phyloP scores from a whole-genome alignment of 1,140 invertebrate species.

The Antheraea mylitta region DNA sequence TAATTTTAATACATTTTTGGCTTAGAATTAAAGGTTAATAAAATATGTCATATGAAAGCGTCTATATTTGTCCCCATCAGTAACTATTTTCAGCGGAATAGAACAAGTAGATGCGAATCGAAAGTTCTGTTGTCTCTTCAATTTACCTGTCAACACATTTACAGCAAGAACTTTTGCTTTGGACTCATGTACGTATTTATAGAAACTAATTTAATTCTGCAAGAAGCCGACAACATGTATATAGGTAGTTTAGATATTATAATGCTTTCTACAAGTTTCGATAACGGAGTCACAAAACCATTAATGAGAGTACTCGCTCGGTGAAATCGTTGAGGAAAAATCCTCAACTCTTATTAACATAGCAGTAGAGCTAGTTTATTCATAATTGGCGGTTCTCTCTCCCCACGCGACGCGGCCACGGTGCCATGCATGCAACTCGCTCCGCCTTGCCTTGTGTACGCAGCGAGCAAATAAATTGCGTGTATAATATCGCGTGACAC shows the following conservation, averaged over 20 bases:
- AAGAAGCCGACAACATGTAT: constrained; percentile 7
- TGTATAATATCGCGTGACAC: constrained; percentile 61
- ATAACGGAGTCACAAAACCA: constrained; percentile 68
- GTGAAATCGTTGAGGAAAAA: constrained; percentile 74
- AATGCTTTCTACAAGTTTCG: constrained; percentile 56
- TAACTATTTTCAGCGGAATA: not conserved
- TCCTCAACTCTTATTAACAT: constrained; percentile 72
- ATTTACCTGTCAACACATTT: constrained; percentile 2
- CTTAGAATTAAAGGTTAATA: not conserved
- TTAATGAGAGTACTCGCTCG: constrained; percentile 64
- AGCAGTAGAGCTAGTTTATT: constrained; percentile 73
- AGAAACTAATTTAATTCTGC: not conserved
- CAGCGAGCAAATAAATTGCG: constrained; percentile 53
- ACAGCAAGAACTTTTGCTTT: not conserved
- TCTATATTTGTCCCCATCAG: not conserved
- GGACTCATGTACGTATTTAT: not conserved
- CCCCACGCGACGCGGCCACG: constrained; percentile 28
- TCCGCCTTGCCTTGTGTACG: constrained; percentile 32
- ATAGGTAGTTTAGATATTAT: constrained; percentile 31
- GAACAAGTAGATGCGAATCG: not conserved
- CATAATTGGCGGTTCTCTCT: constrained; percentile 68
- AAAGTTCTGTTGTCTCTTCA: not conserved
- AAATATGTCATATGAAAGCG: not conserved
- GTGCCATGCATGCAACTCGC: constrained; percentile 42
- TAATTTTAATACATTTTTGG: no score